These are phyloP conservation scores for Columba livia DNA, from an alignment of 2,113 vertebrate species.

Conservation along the genomic window DNA sequence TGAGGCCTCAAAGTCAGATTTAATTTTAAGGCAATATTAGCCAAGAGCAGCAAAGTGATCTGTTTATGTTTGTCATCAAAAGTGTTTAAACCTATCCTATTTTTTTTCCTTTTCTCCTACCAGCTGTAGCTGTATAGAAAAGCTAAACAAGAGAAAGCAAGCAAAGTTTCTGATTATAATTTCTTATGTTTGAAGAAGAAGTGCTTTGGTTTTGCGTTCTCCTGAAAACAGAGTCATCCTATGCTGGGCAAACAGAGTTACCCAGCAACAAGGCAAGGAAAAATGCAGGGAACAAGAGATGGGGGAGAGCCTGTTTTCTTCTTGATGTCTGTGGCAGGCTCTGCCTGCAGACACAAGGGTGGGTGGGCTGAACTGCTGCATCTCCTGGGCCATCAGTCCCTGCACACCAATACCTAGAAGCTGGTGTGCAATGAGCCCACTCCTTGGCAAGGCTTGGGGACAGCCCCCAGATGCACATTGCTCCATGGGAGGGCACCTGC, in stretches of 20 bases:
- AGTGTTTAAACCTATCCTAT: not conserved
- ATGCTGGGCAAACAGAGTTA: slow-evolving; percentile 33
- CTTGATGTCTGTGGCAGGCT: not conserved
- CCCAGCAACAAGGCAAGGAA: not conserved
- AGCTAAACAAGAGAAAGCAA: not conserved
- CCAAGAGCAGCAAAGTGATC: not conserved
- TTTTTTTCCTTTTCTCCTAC: not conserved
- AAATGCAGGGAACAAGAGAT: not conserved
- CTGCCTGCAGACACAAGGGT: not conserved
- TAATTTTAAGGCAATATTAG: not conserved
- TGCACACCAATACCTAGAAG: accelerated
- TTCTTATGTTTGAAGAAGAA: slow-evolving; percentile 36
- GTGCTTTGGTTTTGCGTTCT: not conserved
- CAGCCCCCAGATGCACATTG: not conserved
- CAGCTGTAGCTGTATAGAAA: not conserved
- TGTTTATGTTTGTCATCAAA: not conserved
- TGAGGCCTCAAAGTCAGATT: not conserved
- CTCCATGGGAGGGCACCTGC: not conserved
- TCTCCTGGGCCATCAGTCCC: not conserved
- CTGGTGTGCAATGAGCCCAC: accelerated
- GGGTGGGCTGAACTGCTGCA: not conserved
- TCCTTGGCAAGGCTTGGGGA: not conserved
- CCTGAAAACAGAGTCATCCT: slow-evolving; percentile 1
- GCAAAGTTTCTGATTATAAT: not conserved
- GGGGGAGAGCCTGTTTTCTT: not conserved